Percentiles rank a stretch among this genome's conserved stretches.
Conservation (phyloP, 2,888 invertebrate genomes). For the Coelopa pilipes region DNA sequence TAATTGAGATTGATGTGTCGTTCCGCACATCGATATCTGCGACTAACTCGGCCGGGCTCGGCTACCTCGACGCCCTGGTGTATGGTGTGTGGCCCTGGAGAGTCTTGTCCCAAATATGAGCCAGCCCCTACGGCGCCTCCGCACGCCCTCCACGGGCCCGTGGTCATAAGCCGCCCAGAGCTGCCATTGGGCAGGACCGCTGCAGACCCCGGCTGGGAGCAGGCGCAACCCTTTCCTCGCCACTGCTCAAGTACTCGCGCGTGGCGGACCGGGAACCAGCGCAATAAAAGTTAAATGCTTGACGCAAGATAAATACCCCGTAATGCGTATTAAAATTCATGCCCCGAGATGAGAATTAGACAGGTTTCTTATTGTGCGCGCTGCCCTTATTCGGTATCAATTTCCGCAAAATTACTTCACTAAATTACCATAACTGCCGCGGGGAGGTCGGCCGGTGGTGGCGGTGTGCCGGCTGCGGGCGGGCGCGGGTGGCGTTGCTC, state of each 20-base stretch:
- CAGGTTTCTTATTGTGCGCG: conserved; percentile 39
- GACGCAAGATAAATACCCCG: conserved; percentile 40
- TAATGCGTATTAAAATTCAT: conserved; percentile 46
- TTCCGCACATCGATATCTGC: no score
- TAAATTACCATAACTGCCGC: conserved; percentile 61
- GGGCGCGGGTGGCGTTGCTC: no score
- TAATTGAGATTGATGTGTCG: conserved; percentile 17
- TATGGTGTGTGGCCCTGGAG: no score
- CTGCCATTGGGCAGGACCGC: neutral
- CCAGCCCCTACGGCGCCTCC: neutral
- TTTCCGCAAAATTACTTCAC: conserved; percentile 60
- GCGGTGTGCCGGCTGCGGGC: no score
- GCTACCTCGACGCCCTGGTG: no score
- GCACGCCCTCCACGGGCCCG: neutral
- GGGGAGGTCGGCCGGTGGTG: no score
- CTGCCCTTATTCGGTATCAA: conserved; percentile 54
- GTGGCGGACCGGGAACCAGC: conserved; percentile 15
- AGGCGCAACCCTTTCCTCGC: neutral
- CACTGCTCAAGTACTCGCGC: neutral
- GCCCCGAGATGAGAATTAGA: conserved; percentile 45
- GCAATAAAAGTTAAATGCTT: conserved; percentile 37
- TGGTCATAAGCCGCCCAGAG: neutral
- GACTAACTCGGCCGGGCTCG: neutral
- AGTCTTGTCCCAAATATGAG: neutral
- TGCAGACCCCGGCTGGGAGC: no score